Evolutionary conservation across 2,888 invertebrate genomes (phyloP).

Genomic region (Teinopalpus imperialis): DNA sequence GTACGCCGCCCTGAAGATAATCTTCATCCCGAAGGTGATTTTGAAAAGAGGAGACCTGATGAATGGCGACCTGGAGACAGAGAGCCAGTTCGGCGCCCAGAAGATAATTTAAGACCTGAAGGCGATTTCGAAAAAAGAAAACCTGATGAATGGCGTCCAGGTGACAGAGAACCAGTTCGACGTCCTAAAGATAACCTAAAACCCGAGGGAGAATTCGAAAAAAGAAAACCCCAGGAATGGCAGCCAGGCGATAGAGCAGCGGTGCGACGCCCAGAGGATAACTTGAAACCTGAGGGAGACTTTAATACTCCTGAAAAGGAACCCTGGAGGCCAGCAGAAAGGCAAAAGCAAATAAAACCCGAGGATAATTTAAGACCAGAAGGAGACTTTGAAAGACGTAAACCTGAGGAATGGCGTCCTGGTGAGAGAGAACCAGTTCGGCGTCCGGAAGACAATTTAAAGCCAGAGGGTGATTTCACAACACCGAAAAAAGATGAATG

Average conservation of each 20-base stretch:
- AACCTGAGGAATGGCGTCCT: conserved; percentile 54
- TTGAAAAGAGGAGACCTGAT: conserved; percentile 56
- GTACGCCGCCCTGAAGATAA: conserved; percentile 73
- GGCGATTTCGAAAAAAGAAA: conserved; percentile 72
- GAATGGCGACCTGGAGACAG: conserved; percentile 72
- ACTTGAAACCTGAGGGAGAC: conserved; percentile 69
- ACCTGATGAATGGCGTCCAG: conserved; percentile 72
- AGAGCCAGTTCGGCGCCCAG: conserved; percentile 76
- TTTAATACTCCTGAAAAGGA: conserved; percentile 70
- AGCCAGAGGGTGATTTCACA: conserved; percentile 74
- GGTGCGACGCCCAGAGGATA: conserved; percentile 58
- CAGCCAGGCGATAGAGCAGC: conserved; percentile 68
- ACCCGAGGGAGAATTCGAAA: conserved; percentile 76
- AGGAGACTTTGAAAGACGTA: conserved; percentile 73
- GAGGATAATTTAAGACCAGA: conserved; percentile 80
- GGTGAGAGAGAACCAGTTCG: conserved; percentile 64
- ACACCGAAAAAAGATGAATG: conserved; percentile 56
- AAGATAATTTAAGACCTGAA: conserved; percentile 83
- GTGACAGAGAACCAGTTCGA: conserved; percentile 62
- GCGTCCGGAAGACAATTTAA: conserved; percentile 77
- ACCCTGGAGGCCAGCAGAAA: conserved; percentile 70
- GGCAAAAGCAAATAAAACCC: conserved; percentile 57
- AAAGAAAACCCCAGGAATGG: conserved; percentile 59
- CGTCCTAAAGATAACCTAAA: conserved; percentile 77
- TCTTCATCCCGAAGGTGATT: conserved; percentile 79